Base-by-base conservation (phyloP, 1,140 invertebrate genomes). In the Penaeus japonicus region DNA sequence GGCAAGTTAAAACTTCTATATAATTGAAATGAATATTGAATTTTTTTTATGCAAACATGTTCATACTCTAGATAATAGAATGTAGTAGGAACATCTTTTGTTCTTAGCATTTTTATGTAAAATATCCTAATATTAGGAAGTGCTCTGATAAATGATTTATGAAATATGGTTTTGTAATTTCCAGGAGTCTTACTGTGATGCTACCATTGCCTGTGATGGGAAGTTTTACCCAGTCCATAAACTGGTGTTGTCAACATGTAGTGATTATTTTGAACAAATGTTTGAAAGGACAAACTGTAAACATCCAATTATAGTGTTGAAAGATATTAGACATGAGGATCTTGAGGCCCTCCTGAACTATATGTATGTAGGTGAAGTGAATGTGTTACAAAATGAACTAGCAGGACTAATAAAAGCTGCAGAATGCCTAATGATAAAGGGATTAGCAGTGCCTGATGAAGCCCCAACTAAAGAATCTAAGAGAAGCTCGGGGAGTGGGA, bases 181-280 rank as follows among this genome's bases (percentile, higher is more conserved):
- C 86, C 86, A 88, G 86, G 86, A 88, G 80, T 88, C 86, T 24
- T 88, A 88, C 80, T 88, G 86, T 88, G 86, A 88, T 88, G 86
- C 83, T 35, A 88, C 86, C 83, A 82, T 88, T 70, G 86, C 86
- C 79, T 88, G 86, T 83, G 86, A 88, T 83, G 86, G 86, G 75
- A 88, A 88, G 32, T 88, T 88, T 70, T 88, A 88, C 57, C 86
- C 86, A 77, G 86, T 88, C 27, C 86, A 88, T 78, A 88, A 88
- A 59, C 80, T 88, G 86, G 86, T 88, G 24, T 83, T 88, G 83
- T 82, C 86, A 88, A 88, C 86, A 77, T 88, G 86, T 77, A 88
- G 86, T 88, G 86, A 88, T 77, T 88, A 88, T 32, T 88, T 88
- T 83, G 86, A 88, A 88, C 79, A 83, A n/a, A 88, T 88, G 86